phyloP scores from a whole-genome alignment of 2,888 invertebrate species.

The Caenorhabditis becei region DNA sequence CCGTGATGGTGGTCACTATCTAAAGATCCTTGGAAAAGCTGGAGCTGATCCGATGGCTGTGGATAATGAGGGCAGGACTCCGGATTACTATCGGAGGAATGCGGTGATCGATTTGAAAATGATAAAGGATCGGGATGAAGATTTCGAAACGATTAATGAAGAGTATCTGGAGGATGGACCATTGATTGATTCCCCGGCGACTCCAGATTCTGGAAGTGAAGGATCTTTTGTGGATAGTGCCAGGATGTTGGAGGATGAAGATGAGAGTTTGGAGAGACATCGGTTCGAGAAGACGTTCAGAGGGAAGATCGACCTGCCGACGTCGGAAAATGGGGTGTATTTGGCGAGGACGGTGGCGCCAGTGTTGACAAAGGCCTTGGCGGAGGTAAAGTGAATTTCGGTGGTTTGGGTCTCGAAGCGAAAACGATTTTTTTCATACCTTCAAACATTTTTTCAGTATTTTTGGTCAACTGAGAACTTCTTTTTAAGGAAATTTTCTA shows the following conservation, averaged over 20 bases:
- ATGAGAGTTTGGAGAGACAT: conserved; percentile 70
- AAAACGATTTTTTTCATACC: too few relatives aligned
- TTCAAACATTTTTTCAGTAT: too few relatives aligned
- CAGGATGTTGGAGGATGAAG: conserved; percentile 70
- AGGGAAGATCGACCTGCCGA: conserved; percentile 79
- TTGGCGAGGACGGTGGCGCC: conserved; percentile 82
- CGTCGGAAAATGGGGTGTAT: conserved; percentile 82
- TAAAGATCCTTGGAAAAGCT: conserved; percentile 86
- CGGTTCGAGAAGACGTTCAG: conserved; percentile 77
- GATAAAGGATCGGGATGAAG: conserved; percentile 75
- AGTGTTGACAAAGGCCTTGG: conserved; percentile 82
- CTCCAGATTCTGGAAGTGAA: conserved; percentile 69
- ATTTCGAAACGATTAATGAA: conserved; percentile 68
- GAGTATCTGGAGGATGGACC: conserved; percentile 72
- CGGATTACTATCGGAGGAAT: conserved; percentile 89
- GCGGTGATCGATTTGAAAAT: conserved; percentile 85
- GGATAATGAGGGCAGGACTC: conserved; percentile 89
- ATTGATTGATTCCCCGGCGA: conserved; percentile 65
- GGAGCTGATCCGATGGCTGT: conserved; percentile 91
- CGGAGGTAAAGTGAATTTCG: conserved; percentile 77
- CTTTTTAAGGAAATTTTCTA: too few relatives aligned
- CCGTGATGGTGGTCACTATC: conserved; percentile 86
- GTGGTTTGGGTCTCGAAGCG: too few relatives aligned
- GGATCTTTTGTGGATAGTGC: conserved; percentile 74
- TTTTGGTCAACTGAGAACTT: too few relatives aligned